Conservation (phyloP, 2,888 invertebrate species). For the Harmothoe impar region DNA sequence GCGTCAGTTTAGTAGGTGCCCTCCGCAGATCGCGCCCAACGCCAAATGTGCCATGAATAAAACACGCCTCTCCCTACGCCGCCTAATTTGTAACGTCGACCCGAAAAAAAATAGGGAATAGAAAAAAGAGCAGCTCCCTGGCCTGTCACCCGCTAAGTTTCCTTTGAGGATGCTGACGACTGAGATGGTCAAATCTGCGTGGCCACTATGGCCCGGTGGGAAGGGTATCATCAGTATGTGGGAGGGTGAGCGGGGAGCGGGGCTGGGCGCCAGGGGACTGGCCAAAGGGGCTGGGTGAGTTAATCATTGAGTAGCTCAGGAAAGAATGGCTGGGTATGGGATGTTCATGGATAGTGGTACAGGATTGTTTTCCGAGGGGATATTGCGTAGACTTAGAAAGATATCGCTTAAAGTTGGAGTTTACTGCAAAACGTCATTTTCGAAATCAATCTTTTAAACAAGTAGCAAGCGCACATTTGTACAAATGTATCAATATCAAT, state of each 20-base stretch:
- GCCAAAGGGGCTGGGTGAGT: conserved; percentile 8
- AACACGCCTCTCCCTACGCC: not conserved
- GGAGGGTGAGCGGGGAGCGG: not conserved
- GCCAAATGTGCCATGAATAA: conserved; percentile 54
- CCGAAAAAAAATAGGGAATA: not conserved
- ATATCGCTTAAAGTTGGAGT: too few species aligned
- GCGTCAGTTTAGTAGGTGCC: conserved; percentile 25
- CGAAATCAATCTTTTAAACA: too few species aligned
- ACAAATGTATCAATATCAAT: too few species aligned
- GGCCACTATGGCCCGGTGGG: not conserved
- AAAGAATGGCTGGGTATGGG: not conserved
- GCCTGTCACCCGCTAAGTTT: not conserved
- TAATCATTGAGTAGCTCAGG: not conserved
- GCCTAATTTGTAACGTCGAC: conserved; percentile 17
- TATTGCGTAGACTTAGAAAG: too few species aligned
- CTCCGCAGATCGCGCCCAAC: conserved; percentile 3
- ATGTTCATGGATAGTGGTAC: not conserved
- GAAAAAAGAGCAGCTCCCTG: not conserved
- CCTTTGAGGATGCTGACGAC: not conserved
- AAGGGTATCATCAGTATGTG: not conserved
- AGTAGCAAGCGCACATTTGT: too few species aligned
- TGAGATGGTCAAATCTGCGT: not conserved
- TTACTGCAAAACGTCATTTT: too few species aligned
- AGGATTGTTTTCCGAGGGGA: too few species aligned
- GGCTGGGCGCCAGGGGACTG: not conserved